phyloP scores from a whole-genome alignment of 2,113 vertebrate genomes.

The Prolemur simus region DNA sequence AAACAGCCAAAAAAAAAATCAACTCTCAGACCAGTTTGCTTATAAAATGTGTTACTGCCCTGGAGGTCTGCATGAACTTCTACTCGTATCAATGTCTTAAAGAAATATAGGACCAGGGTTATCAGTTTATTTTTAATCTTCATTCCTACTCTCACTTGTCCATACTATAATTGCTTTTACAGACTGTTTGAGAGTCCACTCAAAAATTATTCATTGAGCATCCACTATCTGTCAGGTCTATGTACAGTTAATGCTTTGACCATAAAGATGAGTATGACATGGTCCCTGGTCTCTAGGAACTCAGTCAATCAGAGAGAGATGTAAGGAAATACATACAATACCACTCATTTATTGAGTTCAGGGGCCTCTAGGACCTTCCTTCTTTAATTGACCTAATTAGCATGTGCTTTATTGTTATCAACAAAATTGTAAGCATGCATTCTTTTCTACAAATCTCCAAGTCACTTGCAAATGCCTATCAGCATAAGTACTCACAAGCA shows the following conservation, averaged over 20 bases:
- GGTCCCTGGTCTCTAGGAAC: background rate
- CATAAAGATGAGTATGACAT: background rate
- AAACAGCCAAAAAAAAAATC: background rate
- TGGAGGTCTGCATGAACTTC: background rate
- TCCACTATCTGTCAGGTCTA: background rate
- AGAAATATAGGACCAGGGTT: background rate
- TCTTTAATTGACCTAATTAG: background rate
- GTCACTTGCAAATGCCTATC: background rate
- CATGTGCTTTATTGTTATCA: background rate
- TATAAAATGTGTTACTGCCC: background rate
- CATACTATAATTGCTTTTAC: background rate
- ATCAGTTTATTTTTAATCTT: conserved; percentile 38
- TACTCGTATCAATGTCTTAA: background rate
- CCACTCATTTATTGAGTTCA: background rate
- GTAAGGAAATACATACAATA: background rate
- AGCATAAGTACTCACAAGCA: background rate
- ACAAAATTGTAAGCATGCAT: background rate
- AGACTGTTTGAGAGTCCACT: background rate
- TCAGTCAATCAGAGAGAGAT: background rate
- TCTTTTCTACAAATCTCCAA: background rate
- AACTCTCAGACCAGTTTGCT: background rate
- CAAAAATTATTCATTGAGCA: conserved; percentile 28
- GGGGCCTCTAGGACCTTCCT: background rate
- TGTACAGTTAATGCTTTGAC: background rate
- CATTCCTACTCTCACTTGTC: background rate